A percentile compares a stretch with the other conserved stretches of the same genome.
Evolutionary conservation across 2,888 invertebrate genomes (phyloP).

Genomic region (Corythucha ciliata): DNA sequence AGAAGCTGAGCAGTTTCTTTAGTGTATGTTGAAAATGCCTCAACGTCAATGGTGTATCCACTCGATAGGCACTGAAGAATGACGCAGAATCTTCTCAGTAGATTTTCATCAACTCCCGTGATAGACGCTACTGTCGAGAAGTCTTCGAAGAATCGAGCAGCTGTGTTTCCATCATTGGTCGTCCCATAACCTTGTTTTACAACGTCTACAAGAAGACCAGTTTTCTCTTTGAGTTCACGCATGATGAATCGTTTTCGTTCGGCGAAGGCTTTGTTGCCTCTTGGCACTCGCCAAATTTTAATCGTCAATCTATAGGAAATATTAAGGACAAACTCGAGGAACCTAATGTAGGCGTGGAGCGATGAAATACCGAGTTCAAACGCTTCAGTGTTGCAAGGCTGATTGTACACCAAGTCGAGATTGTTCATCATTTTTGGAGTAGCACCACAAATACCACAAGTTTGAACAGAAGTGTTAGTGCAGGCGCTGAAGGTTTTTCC

Average conservation of each 20-base stretch:
- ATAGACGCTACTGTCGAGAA: constrained; percentile 1
- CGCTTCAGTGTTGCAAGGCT: not conserved
- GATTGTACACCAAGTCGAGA: not conserved
- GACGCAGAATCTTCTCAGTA: not conserved
- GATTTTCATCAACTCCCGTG: constrained; percentile 4
- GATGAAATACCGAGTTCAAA: not conserved
- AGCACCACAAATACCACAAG: not conserved
- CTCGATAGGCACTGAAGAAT: not conserved
- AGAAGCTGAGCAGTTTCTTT: not conserved
- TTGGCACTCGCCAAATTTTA: constrained; percentile 8
- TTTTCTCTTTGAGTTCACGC: too few relatives aligned
- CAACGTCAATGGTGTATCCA: not conserved
- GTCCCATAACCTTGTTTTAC: constrained; percentile 20
- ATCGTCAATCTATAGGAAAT: constrained; percentile 1
- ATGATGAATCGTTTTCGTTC: too few relatives aligned
- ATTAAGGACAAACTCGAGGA: constrained; percentile 1
- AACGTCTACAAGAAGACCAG: too few relatives aligned
- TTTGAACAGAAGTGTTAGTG: not conserved
- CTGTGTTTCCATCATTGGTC: constrained; percentile 23
- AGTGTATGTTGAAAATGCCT: not conserved
- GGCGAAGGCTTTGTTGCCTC: too few relatives aligned
- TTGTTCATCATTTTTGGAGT: constrained; percentile 6
- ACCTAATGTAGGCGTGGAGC: constrained; percentile 2
- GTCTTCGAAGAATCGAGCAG: constrained; percentile 11
- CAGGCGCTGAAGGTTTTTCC: constrained; percentile 4